phyloP scores from a whole-genome alignment of 2,113 vertebrate species.

The Pogona vitticeps region DNA sequence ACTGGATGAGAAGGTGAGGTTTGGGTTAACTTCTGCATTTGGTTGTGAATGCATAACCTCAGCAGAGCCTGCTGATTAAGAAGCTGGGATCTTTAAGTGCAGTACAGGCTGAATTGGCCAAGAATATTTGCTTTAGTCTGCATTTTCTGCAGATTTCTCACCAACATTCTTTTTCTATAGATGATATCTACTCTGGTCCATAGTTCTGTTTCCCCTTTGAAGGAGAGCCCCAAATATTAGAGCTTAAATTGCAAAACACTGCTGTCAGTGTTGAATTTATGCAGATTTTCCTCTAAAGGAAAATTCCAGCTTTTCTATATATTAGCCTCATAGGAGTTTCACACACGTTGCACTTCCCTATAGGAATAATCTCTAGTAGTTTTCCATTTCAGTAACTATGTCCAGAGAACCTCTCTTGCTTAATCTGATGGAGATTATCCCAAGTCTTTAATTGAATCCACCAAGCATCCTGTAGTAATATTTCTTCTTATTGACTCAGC shows the following conservation, averaged over 20 bases:
- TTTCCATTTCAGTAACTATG: not conserved
- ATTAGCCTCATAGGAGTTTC: not conserved
- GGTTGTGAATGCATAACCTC: accelerated
- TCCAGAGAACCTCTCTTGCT: not conserved
- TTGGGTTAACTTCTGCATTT: not conserved
- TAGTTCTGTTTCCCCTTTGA: not conserved
- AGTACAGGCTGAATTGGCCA: not conserved
- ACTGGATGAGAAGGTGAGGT: constrained; percentile 92
- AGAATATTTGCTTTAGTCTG: not conserved
- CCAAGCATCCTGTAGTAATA: not conserved
- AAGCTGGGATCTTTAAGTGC: not conserved
- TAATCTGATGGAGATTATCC: not conserved
- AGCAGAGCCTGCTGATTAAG: not conserved
- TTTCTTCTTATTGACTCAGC: not conserved
- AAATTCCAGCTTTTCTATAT: not conserved
- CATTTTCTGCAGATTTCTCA: not conserved
- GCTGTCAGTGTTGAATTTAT: not conserved
- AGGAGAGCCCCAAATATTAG: not conserved
- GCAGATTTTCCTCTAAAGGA: not conserved
- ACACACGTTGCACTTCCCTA: not conserved
- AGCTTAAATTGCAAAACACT: not conserved
- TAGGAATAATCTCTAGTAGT: not conserved
- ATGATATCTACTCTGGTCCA: not conserved
- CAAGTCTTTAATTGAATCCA: not conserved
- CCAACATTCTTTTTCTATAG: not conserved